Percentiles rank a stretch among this genome's conserved stretches.
phyloP scores from a whole-genome alignment of 1,140 invertebrate genomes.

The Grapholita molesta region DNA sequence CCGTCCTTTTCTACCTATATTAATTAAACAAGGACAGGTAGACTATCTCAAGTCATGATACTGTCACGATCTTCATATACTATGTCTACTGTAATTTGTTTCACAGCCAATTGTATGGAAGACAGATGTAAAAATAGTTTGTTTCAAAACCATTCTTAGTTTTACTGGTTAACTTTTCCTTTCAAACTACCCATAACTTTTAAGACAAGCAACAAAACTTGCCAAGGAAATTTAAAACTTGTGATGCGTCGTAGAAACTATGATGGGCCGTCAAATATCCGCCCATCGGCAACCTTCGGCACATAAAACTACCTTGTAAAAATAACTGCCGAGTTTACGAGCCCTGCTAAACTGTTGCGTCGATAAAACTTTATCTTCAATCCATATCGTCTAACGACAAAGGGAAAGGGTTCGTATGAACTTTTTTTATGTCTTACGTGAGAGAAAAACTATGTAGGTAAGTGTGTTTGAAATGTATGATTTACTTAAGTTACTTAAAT shows the following conservation, averaged over 20 bases:
- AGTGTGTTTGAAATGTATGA: not conserved
- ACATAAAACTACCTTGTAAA: constrained; percentile 36
- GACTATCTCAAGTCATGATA: too few species aligned
- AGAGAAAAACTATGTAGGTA: constrained; percentile 27
- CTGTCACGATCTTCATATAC: too few species aligned
- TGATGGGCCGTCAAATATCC: constrained; percentile 18
- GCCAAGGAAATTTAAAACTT: not conserved
- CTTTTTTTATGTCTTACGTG: constrained; percentile 33
- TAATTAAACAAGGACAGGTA: too few species aligned
- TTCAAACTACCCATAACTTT: not conserved
- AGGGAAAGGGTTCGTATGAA: constrained; percentile 19
- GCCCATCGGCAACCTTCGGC: constrained; percentile 19
- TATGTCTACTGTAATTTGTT: too few species aligned
- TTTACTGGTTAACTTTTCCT: not conserved
- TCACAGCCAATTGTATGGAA: too few species aligned
- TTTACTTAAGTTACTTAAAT: too few species aligned
- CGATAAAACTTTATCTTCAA: constrained; percentile 41
- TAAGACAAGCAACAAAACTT: not conserved
- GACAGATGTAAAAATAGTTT: not conserved
- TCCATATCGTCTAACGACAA: constrained; percentile 27
- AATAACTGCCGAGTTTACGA: constrained; percentile 32
- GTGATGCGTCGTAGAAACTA: not conserved
- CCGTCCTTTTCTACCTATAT: too few species aligned
- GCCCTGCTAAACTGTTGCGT: constrained; percentile 26
- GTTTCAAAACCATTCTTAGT: not conserved